Conservation (phyloP, 2,113 vertebrate genomes). For the Leucopternis melanops region DNA sequence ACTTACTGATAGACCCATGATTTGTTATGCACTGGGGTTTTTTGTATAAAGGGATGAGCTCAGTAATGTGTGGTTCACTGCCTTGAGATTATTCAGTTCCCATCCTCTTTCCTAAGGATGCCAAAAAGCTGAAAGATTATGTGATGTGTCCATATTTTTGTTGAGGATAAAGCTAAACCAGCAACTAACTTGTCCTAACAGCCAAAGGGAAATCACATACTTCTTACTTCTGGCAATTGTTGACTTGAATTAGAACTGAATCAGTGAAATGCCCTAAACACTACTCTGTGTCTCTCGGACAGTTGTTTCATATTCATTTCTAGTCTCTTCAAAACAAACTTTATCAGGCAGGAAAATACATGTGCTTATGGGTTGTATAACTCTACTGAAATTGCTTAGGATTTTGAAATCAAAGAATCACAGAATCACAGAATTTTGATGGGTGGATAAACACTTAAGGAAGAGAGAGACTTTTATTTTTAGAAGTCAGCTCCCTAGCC, state of each 20-base stretch:
- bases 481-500: background rate
- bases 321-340: background rate
- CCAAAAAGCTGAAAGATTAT: background rate
- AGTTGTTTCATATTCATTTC: conserved; percentile 6
- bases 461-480: background rate
- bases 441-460: background rate
- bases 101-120: background rate
- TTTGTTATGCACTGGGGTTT: background rate
- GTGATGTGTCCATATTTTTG: background rate
- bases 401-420: background rate
- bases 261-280: background rate
- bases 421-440: background rate
- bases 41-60: background rate
- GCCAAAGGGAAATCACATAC: background rate
- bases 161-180: background rate
- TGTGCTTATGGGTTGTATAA: background rate
- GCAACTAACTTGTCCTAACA: background rate
- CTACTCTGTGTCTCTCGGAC: background rate
- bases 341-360: background rate
- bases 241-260: conserved; percentile 10
- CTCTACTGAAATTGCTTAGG: background rate
- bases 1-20: background rate
- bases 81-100: background rate
- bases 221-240: background rate
- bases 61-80: background rate